These are phyloP conservation scores for Nannoperca obscura DNA, from an alignment of 2,797 vertebrate species.

Conservation along the genomic window DNA sequence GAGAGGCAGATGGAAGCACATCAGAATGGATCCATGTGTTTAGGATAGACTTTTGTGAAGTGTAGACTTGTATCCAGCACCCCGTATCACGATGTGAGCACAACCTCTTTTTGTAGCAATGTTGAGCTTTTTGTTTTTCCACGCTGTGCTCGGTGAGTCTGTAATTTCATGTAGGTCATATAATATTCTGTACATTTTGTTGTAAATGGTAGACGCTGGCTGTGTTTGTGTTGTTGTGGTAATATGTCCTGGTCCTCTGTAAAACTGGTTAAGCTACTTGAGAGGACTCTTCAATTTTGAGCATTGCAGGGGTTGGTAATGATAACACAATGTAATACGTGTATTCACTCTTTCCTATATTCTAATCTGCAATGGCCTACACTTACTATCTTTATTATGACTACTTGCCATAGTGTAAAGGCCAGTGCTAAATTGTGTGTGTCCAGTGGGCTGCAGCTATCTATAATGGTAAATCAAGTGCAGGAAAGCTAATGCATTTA, in stretches of 20 bases:
- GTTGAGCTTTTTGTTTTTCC: background rate
- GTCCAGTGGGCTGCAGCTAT: slow-evolving; percentile 2
- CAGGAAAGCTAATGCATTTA: slow-evolving; percentile 33
- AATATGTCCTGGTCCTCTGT: background rate
- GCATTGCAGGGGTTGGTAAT: background rate
- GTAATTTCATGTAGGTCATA: too few relatives aligned
- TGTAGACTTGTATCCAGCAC: background rate
- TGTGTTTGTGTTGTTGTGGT: background rate
- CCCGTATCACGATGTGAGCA: background rate
- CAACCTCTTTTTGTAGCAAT: background rate
- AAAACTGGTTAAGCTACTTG: background rate
- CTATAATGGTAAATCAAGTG: slow-evolving; percentile 18
- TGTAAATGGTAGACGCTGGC: background rate
- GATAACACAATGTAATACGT: too few relatives aligned
- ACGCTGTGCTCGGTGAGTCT: background rate
- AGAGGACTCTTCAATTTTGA: background rate
- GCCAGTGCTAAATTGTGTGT: slow-evolving; percentile 11
- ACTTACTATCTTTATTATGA: slow-evolving; percentile 3
- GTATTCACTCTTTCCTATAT: background rate
- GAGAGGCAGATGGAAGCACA: background rate
- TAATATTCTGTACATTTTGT: background rate
- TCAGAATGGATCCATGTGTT: background rate
- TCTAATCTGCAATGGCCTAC: background rate
- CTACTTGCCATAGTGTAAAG: slow-evolving; percentile 22
- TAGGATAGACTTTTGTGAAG: background rate